Conservation (phyloP, 1,140 invertebrate genomes). For the Plectrocnemia conspersa region DNA sequence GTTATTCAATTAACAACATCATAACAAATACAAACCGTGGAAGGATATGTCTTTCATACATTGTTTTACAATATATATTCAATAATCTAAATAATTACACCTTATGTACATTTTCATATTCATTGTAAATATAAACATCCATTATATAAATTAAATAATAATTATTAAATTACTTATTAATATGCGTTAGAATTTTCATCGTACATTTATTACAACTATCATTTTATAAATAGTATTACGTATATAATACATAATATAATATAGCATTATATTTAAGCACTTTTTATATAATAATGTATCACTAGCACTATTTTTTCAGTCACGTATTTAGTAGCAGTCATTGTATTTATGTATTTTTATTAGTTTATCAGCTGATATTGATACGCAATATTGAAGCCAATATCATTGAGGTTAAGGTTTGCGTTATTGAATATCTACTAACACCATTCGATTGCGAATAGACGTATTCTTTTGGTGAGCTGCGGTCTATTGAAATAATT, state of each 20-base stretch:
- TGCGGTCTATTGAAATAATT: conserved; percentile 29
- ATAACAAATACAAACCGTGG: conserved; percentile 29
- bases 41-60: conserved; percentile 35
- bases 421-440: too few species aligned
- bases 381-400: neutral
- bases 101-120: neutral
- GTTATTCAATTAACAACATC: conserved; percentile 20
- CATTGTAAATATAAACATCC: conserved; percentile 3
- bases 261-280: conserved; percentile 10
- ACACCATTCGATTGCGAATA: too few species aligned
- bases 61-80: conserved; percentile 20
- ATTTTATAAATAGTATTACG: neutral
- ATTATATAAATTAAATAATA: neutral
- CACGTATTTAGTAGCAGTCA: neutral
- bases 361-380: neutral
- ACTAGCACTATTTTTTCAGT: neutral
- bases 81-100: neutral
- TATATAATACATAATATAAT: neutral
- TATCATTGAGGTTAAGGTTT: too few species aligned
- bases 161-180: neutral
- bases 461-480: conserved; percentile 27
- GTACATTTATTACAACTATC: too few species aligned
- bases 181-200: too few species aligned
- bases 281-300: neutral
- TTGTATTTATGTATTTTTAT: neutral